These are phyloP conservation scores for Callitettix versicolor DNA, from an alignment of 1,140 invertebrate species.

Conservation along the genomic window DNA sequence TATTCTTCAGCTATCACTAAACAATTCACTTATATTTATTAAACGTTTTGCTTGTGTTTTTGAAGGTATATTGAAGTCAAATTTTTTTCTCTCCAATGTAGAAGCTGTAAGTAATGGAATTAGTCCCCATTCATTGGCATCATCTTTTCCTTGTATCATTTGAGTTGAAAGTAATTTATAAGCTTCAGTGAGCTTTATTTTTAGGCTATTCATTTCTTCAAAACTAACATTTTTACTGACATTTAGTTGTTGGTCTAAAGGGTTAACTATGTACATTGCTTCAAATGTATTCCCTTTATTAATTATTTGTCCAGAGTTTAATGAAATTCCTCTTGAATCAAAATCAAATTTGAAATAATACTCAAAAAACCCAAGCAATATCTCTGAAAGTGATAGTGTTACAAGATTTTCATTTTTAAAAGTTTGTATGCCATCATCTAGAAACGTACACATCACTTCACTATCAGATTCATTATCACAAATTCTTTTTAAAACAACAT, in stretches of 20 bases:
- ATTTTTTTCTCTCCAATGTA: too few species aligned
- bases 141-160: too few species aligned
- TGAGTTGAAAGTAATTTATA: too few species aligned
- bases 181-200: too few species aligned
- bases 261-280: conserved; percentile 74
- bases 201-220: conserved; percentile 44
- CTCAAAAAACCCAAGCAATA: conserved; percentile 66
- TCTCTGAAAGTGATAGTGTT: conserved; percentile 43
- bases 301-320: conserved; percentile 49
- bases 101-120: too few species aligned
- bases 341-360: conserved; percentile 66
- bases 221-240: conserved; percentile 73
- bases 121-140: too few species aligned
- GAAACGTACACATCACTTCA: conserved; percentile 61
- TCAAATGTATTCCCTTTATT: conserved; percentile 54
- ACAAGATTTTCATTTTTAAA: conserved; percentile 34
- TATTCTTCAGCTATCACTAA: too few species aligned
- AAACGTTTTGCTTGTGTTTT: too few species aligned
- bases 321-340: conserved; percentile 53
- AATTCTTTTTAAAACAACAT: conserved; percentile 36
- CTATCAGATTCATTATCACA: conserved; percentile 52
- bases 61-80: too few species aligned
- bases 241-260: conserved; percentile 63
- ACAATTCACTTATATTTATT: too few species aligned
- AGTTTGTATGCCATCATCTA: conserved; percentile 47